Evolutionary conservation across 2,797 vertebrate species (phyloP), one percentile per base, ranked within the genome.

Genomic region (Sphenodon punctatus): DNA sequence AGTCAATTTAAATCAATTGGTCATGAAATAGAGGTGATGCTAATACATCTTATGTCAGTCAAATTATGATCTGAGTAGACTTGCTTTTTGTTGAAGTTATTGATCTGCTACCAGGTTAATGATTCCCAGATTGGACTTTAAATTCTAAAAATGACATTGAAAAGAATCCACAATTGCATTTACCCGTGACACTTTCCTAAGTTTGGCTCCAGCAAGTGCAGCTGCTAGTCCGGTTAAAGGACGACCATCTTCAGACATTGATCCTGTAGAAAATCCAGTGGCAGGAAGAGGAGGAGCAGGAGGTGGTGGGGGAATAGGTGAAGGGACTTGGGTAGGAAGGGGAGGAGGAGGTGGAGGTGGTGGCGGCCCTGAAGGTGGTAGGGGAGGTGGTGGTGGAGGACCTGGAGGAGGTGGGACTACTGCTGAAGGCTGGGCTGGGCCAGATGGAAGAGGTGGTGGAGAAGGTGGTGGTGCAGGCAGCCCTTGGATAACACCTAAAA

Each of bases 151-250:
- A 58, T 8, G 32, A 46, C 39, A 82, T 59, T 1, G 39, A 59
- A 43, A 70, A 30, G 60, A 59, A 25, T 17, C 5, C 60, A 38
- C 39, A 85, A 42, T 13, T 69, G 10, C 82, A 94, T 95, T 98
- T 97, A 99, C 98, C 97, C 97, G 93, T 87, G 97, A 95, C 94
- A 99, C 97, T 96, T 98, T 99, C 90, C 98, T 96, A 88, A 99
- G 97, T 91, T 98, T 99, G 91, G 98, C 98, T 94, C 98, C 98
- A 61, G 98, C 97, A 9, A 99, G 97, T 27, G 98, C 98, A 45
- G 98, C 98, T 76, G 98, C 98, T 65, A 99, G 95, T 91, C 98
- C 98, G 75, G 98, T 97, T 84, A 97, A 75, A 56, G 97, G 97
- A 67, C 96, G 97, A 92, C 97, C 97, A 84, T 99, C 98, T 80